Conservation (phyloP, 2,797 vertebrate genomes). For the Catostomus latipinnis region DNA sequence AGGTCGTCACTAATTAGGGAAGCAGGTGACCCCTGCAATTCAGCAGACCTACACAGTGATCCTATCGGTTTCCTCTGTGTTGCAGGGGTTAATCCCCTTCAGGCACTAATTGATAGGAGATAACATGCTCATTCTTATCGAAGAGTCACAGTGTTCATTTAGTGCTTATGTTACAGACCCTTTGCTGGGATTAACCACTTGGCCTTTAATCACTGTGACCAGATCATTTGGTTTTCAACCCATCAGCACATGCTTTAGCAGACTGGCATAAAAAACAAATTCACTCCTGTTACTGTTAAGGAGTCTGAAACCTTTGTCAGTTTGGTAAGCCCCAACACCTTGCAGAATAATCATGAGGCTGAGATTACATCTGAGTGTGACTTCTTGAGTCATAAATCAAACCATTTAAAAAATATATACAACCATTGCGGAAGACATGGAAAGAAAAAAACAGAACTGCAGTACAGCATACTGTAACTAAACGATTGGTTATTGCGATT, state of each 20-base stretch:
- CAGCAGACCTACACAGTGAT: slow-evolving; percentile 24
- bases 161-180: slow-evolving; percentile 48
- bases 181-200: slow-evolving; percentile 45
- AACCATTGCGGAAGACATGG: neutral
- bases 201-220: slow-evolving; percentile 49
- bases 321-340: slow-evolving; percentile 26
- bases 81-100: slow-evolving; percentile 79
- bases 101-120: slow-evolving; percentile 86
- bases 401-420: neutral
- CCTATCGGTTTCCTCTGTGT: slow-evolving; percentile 42
- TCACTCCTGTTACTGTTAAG: slow-evolving; percentile 36
- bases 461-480: neutral
- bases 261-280: slow-evolving; percentile 24
- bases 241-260: slow-evolving; percentile 50
- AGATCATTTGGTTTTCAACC: slow-evolving; percentile 45
- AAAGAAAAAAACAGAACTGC: neutral
- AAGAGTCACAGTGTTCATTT: slow-evolving; percentile 58
- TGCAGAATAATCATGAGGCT: slow-evolving; percentile 14
- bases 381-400: slow-evolving; percentile 10
- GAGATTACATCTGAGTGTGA: slow-evolving; percentile 22
- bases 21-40: slow-evolving; percentile 50
- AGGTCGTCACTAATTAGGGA: slow-evolving; percentile 44
- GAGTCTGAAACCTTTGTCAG: slow-evolving; percentile 34
- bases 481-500: neutral
- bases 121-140: slow-evolving; percentile 72